These are phyloP conservation scores for Spodoptera exigua DNA, from an alignment of 2,888 invertebrate genomes.

Conservation along the genomic window DNA sequence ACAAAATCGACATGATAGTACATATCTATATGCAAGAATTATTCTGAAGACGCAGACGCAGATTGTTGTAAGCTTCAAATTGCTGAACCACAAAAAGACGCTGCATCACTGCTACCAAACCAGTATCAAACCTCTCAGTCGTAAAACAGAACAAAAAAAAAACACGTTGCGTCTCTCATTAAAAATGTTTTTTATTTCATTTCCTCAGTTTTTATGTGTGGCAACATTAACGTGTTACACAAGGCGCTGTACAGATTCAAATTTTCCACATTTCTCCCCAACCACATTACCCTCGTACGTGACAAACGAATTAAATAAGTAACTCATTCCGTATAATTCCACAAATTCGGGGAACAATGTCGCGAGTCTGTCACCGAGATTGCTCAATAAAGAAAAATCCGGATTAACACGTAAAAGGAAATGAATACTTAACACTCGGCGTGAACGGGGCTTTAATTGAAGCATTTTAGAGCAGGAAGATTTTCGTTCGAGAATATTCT, in stretches of 20 bases:
- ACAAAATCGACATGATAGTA: neutral
- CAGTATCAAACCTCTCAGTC: too few species aligned
- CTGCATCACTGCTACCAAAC: too few species aligned
- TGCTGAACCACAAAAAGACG: too few species aligned
- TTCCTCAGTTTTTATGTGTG: too few species aligned
- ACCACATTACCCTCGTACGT: conserved; percentile 6
- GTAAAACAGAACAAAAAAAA: too few species aligned
- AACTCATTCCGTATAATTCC: conserved; percentile 42
- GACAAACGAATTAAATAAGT: conserved; percentile 38
- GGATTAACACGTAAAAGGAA: conserved; percentile 53
- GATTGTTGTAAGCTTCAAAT: too few species aligned
- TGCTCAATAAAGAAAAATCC: conserved; percentile 54
- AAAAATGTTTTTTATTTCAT: too few species aligned
- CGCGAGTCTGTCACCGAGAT: conserved; percentile 40
- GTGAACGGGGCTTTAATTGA: conserved; percentile 53
- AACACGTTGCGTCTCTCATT: too few species aligned
- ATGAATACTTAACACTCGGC: conserved; percentile 53
- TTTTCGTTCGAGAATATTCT: conserved; percentile 26
- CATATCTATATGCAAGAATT: too few species aligned
- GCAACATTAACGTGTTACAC: too few species aligned
- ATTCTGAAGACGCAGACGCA: too few species aligned
- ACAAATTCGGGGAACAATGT: conserved; percentile 44
- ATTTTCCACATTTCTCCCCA: conserved; percentile 9
- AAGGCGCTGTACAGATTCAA: too few species aligned
- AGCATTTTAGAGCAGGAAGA: conserved; percentile 39